Evolutionary conservation across 2,888 invertebrate genomes (phyloP).

Genomic region (Drosophila meridiana): DNA sequence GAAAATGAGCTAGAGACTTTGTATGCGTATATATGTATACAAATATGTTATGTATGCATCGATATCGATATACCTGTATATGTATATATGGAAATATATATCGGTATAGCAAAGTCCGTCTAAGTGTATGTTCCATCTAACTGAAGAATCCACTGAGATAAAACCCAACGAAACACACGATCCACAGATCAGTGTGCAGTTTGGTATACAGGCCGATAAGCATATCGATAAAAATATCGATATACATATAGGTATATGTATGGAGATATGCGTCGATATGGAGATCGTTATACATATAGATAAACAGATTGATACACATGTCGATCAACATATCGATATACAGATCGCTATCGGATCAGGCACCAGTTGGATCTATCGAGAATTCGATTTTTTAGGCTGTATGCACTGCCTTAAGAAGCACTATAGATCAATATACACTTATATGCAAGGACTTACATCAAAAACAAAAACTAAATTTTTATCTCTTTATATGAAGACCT

Average conservation of each 20-base stretch:
- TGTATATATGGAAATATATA: background rate
- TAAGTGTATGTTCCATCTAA: background rate
- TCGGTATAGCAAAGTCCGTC: background rate
- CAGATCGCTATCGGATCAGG: background rate
- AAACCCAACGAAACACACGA: no score
- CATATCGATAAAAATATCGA: background rate
- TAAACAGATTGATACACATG: background rate
- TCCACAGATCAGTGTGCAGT: background rate
- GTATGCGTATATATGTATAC: background rate
- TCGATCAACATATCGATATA: background rate
- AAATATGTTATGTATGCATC: no score
- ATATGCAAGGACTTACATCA: background rate
- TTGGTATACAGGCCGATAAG: background rate
- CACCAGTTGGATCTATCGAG: background rate
- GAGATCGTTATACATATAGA: background rate
- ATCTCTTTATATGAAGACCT: background rate
- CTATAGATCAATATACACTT: background rate
- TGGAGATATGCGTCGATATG: background rate
- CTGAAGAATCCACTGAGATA: background rate
- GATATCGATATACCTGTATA: background rate
- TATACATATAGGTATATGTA: no score
- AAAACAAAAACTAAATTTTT: background rate
- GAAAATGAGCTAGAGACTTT: background rate
- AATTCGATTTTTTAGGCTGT: background rate
- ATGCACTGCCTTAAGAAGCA: background rate